A percentile compares a stretch with the other conserved stretches of the same genome.
Evolutionary conservation across 2,797 vertebrate genomes (phyloP).

Genomic region (Cuniculus paca): DNA sequence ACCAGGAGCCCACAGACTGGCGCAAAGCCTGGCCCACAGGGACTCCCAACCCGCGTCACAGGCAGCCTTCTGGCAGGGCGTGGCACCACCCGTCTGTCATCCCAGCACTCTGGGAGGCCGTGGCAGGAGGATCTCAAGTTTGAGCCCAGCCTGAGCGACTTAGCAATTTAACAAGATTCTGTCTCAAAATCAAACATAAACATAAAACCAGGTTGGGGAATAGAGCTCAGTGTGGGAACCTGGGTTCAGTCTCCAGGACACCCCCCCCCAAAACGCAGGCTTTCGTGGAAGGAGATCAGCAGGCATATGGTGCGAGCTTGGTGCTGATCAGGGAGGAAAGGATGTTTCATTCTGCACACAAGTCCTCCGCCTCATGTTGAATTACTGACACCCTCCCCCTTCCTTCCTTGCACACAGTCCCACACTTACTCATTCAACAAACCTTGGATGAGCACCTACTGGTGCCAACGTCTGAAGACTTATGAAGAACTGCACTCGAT

Average conservation of each 20-base stretch:
- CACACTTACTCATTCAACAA: background rate
- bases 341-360: background rate
- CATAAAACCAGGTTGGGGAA: background rate
- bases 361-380: background rate
- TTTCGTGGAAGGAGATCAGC: background rate
- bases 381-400: background rate
- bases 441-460: too few species aligned
- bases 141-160: background rate
- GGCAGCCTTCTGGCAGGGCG: background rate
- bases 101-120: background rate
- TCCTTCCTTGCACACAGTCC: background rate
- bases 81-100: background rate
- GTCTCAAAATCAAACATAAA: background rate
- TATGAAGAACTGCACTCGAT: background rate
- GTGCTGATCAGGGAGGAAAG: background rate
- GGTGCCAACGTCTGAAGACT: background rate
- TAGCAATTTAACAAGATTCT: background rate
- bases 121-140: background rate
- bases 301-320: accelerated
- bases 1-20: background rate
- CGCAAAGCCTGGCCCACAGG: background rate
- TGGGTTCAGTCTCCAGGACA: background rate
- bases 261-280: background rate
- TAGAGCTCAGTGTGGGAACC: background rate
- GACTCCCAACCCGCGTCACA: background rate